Conservation (phyloP, 1,140 invertebrate genomes). For the Drosophila quadrilineata region DNA sequence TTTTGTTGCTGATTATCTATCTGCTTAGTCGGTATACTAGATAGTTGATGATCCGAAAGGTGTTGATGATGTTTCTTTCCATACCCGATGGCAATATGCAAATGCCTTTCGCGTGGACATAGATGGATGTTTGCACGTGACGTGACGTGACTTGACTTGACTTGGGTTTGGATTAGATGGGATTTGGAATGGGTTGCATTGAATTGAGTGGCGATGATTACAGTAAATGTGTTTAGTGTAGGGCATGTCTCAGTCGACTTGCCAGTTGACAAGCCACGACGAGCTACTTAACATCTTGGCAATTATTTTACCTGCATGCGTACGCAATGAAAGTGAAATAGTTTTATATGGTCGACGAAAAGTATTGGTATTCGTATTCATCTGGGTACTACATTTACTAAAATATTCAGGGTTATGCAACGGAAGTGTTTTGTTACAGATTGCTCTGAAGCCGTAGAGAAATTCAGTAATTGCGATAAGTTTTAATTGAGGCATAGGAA, state of each 20-base stretch:
- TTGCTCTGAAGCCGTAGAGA: conserved; percentile 2
- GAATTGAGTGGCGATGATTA: conserved; percentile 1
- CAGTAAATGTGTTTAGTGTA: conserved; percentile 1
- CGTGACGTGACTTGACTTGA: conserved; percentile 17
- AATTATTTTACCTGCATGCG: conserved; percentile 26
- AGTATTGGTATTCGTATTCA: conserved; percentile 1
- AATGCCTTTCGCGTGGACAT: conserved; percentile 46
- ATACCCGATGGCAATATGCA: conserved; percentile 53
- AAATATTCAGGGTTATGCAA: not conserved
- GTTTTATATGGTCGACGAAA: conserved; percentile 6
- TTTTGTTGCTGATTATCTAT: conserved; percentile 54
- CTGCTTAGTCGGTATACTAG: conserved; percentile 23
- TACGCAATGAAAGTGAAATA: conserved; percentile 60
- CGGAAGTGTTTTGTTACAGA: not conserved
- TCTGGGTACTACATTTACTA: not conserved
- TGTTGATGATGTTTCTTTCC: conserved; percentile 21
- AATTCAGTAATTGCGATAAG: conserved; percentile 8
- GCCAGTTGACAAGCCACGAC: not conserved
- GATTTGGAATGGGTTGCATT: not conserved
- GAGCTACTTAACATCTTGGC: conserved; percentile 3
- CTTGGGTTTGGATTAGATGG: not conserved
- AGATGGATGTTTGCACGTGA: conserved; percentile 44
- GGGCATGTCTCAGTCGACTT: conserved; percentile 39
- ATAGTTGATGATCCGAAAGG: conserved; percentile 39
- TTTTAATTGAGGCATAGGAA: conserved; percentile 6